phyloP scores from a whole-genome alignment of 2,888 invertebrate species.

The Phaedon cochleariae region DNA sequence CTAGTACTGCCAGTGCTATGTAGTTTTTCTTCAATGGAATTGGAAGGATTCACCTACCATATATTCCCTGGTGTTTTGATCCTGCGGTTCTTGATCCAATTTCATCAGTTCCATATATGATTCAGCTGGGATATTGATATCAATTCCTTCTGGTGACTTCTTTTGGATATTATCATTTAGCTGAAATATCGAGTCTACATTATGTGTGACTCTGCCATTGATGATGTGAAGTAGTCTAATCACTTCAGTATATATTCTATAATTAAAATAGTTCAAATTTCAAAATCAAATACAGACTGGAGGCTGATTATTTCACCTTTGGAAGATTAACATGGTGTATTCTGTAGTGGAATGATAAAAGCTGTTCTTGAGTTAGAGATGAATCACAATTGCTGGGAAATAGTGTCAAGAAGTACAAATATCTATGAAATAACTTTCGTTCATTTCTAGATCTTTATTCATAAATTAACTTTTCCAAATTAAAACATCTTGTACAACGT shows the following conservation, averaged over 20 bases:
- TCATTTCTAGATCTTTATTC: no score
- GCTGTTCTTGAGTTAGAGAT: not conserved
- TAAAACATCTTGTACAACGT: no score
- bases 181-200: constrained; percentile 3
- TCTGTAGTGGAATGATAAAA: not conserved
- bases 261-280: no score
- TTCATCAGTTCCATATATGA: constrained; percentile 5
- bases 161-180: constrained; percentile 1
- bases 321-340: not conserved
- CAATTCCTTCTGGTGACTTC: not conserved
- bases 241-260: constrained; percentile 14
- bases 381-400: no score
- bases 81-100: constrained; percentile 11
- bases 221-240: constrained; percentile 9
- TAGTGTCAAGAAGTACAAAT: no score
- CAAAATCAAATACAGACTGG: no score
- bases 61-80: not conserved
- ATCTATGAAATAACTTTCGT: no score
- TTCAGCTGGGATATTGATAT: constrained; percentile 15
- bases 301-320: constrained; percentile 2
- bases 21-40: no score
- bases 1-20: no score
- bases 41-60: constrained; percentile 10
- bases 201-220: constrained; percentile 11
- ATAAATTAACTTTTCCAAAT: no score